These are phyloP conservation scores for Toxotes chatareus DNA, from an alignment of 2,113 vertebrate genomes.

Conservation along the genomic window DNA sequence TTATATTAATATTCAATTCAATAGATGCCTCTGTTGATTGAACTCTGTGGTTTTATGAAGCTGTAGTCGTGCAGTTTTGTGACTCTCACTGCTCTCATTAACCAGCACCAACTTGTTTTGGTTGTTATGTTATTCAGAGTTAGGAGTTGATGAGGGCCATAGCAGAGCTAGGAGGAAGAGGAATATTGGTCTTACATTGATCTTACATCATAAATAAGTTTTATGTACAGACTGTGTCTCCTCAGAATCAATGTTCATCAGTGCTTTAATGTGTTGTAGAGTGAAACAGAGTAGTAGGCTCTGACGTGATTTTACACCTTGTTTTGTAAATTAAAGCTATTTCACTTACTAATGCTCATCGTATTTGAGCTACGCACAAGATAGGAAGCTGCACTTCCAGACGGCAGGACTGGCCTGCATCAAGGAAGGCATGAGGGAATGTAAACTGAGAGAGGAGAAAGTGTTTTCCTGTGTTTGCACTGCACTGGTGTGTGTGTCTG, in stretches of 20 bases:
- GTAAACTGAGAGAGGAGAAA: slow-evolving; percentile 56
- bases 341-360: neutral
- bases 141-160: neutral
- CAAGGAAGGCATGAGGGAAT: slow-evolving; percentile 55
- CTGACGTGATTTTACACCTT: neutral
- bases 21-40: neutral
- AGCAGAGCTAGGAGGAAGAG: neutral
- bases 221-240: neutral
- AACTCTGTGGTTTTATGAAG: neutral
- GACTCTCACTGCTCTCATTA: too few species aligned
- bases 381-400: slow-evolving; percentile 39
- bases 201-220: too few species aligned
- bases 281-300: neutral
- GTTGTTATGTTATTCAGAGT: neutral
- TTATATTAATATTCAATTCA: neutral
- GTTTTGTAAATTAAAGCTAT: slow-evolving; percentile 2
- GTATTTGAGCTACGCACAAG: neutral
- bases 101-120: neutral
- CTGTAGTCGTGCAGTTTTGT: neutral
- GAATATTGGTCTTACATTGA: neutral
- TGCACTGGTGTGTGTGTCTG: slow-evolving; percentile 19
- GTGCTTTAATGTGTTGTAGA: neutral
- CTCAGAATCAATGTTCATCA: neutral
- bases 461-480: slow-evolving; percentile 25
- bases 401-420: slow-evolving; percentile 46